phyloP scores from a whole-genome alignment of 2,797 vertebrate species.

The Cossypha dichroa region DNA sequence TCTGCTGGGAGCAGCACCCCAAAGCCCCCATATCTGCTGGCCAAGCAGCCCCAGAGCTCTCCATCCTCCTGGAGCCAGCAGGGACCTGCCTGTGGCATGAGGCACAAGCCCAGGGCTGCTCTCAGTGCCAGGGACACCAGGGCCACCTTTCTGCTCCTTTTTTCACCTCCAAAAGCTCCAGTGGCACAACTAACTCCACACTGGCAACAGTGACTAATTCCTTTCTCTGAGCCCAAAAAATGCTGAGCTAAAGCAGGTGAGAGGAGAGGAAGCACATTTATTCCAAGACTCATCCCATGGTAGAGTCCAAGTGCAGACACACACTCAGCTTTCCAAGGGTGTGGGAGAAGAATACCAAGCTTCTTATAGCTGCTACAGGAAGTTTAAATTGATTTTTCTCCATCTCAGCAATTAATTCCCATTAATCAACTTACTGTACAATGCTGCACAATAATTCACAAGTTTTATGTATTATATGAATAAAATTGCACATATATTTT shows the following conservation, averaged over 20 bases:
- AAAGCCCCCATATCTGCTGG: no score
- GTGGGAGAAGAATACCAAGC: neutral
- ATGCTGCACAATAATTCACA: constrained; percentile 57
- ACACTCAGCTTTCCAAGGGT: neutral
- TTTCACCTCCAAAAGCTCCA: neutral
- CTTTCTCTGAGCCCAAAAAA: neutral
- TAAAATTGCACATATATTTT: constrained; percentile 73
- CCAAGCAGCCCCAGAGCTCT: neutral
- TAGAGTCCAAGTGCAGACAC: neutral
- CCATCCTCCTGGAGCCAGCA: fast-evolving
- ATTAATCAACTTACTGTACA: constrained; percentile 58
- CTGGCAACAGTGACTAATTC: neutral
- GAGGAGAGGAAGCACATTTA: neutral
- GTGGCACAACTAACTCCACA: fast-evolving
- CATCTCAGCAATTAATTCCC: constrained; percentile 60
- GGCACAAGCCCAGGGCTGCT: fast-evolving
- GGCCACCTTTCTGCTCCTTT: neutral
- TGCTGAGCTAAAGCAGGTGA: neutral
- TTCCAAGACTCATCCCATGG: neutral
- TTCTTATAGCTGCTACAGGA: neutral
- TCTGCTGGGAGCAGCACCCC: no score
- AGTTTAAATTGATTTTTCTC: constrained; percentile 56
- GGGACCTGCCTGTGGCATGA: neutral
- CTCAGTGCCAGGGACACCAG: neutral
- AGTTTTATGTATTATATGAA: constrained; percentile 68